Base-by-base conservation (phyloP, 1,140 invertebrate species). In the Hyles euphorbiae region DNA sequence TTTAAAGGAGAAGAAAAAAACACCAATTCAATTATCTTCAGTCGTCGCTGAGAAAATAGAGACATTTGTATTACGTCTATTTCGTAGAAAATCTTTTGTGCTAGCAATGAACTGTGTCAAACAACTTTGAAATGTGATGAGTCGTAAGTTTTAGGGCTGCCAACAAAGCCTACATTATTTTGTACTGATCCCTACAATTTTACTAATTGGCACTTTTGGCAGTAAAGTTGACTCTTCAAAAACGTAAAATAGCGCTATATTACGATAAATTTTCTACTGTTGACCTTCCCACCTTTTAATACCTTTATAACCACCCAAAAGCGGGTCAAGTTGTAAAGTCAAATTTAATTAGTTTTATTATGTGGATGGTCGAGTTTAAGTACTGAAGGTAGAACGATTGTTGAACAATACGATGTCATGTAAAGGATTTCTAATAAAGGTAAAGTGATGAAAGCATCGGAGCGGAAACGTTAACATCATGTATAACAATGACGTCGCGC, bases 401-500 rank as follows among this genome's bases (percentile, higher is more conserved):
- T 8, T 40, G 8, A 5, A 40, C 8, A 40, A 40, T 40, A 40
- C 36, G 36, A 40, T 40, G 36, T 22, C 22, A 53, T 43, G 54
- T 57, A 70, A 60, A 58, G 47, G 58, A 54, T 48, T 57, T 63
- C 62, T 58, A 61, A 71, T 66, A 66, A 66, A 61, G 49, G 53
- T 49, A 54, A 54, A 59, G 64, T 55, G 54, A 60, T 9, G 45
- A 53, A 45, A 62, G 61, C 43, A 58, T 56, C 34, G 51, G 50
- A 48, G 22, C 63, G 63, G 65, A 68, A 67, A 65, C 60, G 60
- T 53, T 55, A 63, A 47, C 48, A 61, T 47, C 45, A 57, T 57
- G 58, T 57, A 77, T 65, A 72, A 72, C 72, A 68, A 68, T 68
- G 61, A 63, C 48, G 50, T 53, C 51, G 48, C 45, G 57, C 22